Conservation (phyloP, 1,140 invertebrate genomes). For the Dendroctonus ponderosae region DNA sequence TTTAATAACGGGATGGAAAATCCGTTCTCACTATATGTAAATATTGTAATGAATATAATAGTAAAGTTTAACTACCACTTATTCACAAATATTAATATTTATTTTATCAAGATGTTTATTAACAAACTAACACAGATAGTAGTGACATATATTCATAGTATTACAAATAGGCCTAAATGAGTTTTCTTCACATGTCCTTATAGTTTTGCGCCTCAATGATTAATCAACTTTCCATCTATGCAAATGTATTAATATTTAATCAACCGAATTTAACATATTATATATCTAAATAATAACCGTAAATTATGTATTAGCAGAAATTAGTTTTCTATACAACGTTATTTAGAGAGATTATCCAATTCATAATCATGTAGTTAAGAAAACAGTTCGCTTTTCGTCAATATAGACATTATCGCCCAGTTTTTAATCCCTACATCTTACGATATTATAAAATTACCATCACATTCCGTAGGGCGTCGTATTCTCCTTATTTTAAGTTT, state of each 20-base stretch:
- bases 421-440: constrained; percentile 24
- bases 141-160: constrained; percentile 47
- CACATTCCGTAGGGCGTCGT: constrained; percentile 46
- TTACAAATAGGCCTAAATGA: constrained; percentile 39
- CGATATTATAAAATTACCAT: constrained; percentile 47
- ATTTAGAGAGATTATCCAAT: too few relatives aligned
- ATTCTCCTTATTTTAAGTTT: constrained; percentile 32
- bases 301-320: too few relatives aligned
- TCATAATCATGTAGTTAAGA: too few relatives aligned
- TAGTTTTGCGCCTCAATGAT: constrained; percentile 1
- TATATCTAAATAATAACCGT: too few relatives aligned
- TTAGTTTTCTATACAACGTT: too few relatives aligned
- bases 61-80: constrained; percentile 43
- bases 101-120: constrained; percentile 41
- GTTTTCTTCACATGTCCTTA: constrained; percentile 19
- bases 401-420: neutral
- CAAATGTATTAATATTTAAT: too few relatives aligned
- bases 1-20: constrained; percentile 61
- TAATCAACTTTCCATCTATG: constrained; percentile 6
- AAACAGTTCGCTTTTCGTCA: too few relatives aligned
- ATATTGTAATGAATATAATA: constrained; percentile 43
- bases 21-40: constrained; percentile 62
- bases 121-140: constrained; percentile 52
- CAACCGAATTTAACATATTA: too few relatives aligned
- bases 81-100: constrained; percentile 42